Percentiles rank a stretch among this genome's conserved stretches.
Conservation (phyloP, 2,113 vertebrate genomes). For the Phyllopteryx taeniolatus region DNA sequence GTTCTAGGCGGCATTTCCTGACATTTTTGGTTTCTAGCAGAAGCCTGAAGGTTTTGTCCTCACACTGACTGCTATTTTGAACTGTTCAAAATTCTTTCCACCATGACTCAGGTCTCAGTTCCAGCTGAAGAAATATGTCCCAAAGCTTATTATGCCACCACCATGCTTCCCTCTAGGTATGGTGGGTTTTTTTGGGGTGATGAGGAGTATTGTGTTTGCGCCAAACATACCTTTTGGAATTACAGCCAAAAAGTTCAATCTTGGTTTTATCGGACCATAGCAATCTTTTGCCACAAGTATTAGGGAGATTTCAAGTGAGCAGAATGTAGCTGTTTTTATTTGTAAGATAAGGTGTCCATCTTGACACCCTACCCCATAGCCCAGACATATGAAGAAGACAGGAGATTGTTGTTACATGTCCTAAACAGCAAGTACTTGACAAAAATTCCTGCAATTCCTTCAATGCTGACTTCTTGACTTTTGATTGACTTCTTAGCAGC, state of each 20-base stretch:
- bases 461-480: background rate
- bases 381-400: background rate
- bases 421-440: background rate
- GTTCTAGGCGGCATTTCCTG: background rate
- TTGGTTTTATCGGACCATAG: background rate
- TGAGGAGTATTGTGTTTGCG: background rate
- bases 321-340: background rate
- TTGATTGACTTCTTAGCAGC: background rate
- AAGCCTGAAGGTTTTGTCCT: no score
- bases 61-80: no score
- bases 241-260: background rate
- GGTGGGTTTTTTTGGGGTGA: no score
- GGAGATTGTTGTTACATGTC: background rate
- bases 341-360: background rate
- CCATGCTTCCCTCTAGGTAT: no score
- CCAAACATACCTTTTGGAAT: background rate
- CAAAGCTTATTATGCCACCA: no score
- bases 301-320: background rate
- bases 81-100: no score
- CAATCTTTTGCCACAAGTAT: background rate
- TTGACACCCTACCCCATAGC: background rate
- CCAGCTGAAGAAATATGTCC: no score
- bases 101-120: no score
- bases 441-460: background rate
- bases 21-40: no score